Conservation (phyloP, 2,888 invertebrate species). For the Orthosia gracilis region DNA sequence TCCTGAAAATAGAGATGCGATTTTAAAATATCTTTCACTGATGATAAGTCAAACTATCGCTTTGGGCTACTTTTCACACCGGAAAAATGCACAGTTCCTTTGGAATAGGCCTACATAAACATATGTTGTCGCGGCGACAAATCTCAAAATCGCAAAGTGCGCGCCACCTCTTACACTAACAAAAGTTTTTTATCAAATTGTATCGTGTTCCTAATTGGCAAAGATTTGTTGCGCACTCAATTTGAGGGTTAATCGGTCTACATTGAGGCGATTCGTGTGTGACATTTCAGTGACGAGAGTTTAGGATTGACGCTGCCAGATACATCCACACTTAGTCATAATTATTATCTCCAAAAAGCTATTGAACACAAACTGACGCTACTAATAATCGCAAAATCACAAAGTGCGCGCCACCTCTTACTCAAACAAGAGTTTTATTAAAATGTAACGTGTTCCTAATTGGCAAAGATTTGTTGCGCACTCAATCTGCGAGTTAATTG, state of each 20-base stretch:
- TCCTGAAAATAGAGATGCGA: no score
- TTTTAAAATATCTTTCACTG: no score
- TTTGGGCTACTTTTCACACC: no score
- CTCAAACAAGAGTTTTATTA: conserved; percentile 39
- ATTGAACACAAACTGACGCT: no score
- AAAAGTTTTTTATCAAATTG: conserved; percentile 63
- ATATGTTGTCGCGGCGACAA: no score
- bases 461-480: conserved; percentile 71
- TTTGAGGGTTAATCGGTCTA: conserved; percentile 55
- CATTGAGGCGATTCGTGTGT: conserved; percentile 50
- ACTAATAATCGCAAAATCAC: background rate
- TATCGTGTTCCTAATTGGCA: conserved; percentile 70
- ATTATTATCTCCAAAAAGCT: no score
- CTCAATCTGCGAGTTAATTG: conserved; percentile 59
- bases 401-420: conserved; percentile 19
- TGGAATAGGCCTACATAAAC: no score
- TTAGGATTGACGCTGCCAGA: conserved; percentile 1
- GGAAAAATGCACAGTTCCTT: no score
- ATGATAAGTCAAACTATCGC: no score
- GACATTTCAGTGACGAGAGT: conserved; percentile 29
- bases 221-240: conserved; percentile 70
- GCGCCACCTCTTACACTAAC: conserved; percentile 8
- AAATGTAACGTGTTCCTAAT: conserved; percentile 71
- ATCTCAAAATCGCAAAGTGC: conserved; percentile 6
- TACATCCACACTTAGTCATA: no score